Percentiles rank a stretch among this genome's conserved stretches.
phyloP scores from a whole-genome alignment of 2,888 invertebrate genomes.

The Steinernema carpocapsae region DNA sequence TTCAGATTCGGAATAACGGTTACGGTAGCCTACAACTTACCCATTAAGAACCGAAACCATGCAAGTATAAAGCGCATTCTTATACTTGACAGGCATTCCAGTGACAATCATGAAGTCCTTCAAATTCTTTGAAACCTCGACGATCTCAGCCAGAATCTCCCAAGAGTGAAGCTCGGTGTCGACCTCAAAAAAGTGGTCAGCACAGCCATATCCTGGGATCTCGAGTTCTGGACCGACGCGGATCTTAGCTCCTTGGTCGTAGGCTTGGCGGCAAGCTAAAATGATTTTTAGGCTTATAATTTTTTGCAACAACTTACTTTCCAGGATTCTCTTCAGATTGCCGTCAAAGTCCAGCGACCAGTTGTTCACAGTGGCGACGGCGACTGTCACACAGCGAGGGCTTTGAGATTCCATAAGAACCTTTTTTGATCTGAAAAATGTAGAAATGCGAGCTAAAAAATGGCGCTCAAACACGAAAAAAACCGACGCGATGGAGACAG shows the following conservation, averaged over 20 bases:
- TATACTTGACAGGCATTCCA: slow-evolving; percentile 77
- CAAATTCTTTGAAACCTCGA: slow-evolving; percentile 76
- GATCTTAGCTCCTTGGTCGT: slow-evolving; percentile 69
- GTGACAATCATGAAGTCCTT: slow-evolving; percentile 88
- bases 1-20: too few species aligned
- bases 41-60: slow-evolving; percentile 87
- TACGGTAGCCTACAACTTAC: slow-evolving; percentile 66
- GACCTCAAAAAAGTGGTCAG: slow-evolving; percentile 94
- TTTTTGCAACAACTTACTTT: slow-evolving; percentile 77
- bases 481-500: neutral
- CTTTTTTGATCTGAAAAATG: neutral
- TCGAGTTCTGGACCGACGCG: slow-evolving; percentile 95
- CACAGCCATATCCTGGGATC: slow-evolving; percentile 90
- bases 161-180: slow-evolving; percentile 94
- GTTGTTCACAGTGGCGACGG: slow-evolving; percentile 91
- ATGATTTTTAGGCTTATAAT: too few species aligned
- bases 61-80: slow-evolving; percentile 91
- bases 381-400: slow-evolving; percentile 53
- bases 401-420: neutral
- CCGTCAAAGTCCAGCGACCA: slow-evolving; percentile 99
- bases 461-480: neutral
- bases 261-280: slow-evolving; percentile 10
- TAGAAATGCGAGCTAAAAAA: neutral
- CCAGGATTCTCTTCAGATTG: slow-evolving; percentile 85
- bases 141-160: slow-evolving; percentile 86